These are phyloP conservation scores for Agapostemon virescens DNA, from an alignment of 2,888 invertebrate species.

Conservation along the genomic window DNA sequence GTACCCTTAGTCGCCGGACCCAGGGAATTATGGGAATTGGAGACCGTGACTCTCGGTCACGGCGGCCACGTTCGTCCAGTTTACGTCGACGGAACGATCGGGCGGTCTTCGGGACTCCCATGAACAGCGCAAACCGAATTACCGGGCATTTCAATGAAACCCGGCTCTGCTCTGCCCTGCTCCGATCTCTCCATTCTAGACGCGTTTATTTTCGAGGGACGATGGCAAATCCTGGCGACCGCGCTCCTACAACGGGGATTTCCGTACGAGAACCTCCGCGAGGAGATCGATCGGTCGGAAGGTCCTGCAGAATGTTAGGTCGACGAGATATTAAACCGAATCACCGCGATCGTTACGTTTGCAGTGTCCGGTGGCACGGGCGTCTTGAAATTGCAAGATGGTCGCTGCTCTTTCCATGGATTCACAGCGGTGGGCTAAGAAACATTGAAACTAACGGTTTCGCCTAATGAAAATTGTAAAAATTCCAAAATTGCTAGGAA, in stretches of 20 bases:
- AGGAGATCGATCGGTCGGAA: not conserved
- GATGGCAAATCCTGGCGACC: not conserved
- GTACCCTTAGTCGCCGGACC: not conserved
- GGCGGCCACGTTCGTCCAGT: not conserved
- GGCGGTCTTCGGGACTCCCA: not conserved
- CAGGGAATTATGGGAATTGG: not conserved
- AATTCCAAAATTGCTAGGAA: too few relatives aligned
- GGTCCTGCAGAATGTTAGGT: not conserved
- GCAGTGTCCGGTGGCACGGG: not conserved
- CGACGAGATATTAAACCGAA: not conserved
- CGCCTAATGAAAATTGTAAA: too few relatives aligned
- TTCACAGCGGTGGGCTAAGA: not conserved
- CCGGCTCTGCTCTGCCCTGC: not conserved
- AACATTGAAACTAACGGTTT: too few relatives aligned
- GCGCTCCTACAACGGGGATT: not conserved
- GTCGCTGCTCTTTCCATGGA: not conserved
- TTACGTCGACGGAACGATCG: slow-evolving; percentile 5
- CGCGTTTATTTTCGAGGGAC: slow-evolving; percentile 1
- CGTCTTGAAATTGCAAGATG: not conserved
- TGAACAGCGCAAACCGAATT: not conserved
- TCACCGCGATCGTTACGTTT: not conserved
- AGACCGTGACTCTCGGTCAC: not conserved
- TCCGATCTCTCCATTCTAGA: not conserved
- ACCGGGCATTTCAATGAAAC: not conserved
- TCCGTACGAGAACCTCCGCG: not conserved